phyloP scores from a whole-genome alignment of 2,797 vertebrate genomes.

The Psittacula derbiana region DNA sequence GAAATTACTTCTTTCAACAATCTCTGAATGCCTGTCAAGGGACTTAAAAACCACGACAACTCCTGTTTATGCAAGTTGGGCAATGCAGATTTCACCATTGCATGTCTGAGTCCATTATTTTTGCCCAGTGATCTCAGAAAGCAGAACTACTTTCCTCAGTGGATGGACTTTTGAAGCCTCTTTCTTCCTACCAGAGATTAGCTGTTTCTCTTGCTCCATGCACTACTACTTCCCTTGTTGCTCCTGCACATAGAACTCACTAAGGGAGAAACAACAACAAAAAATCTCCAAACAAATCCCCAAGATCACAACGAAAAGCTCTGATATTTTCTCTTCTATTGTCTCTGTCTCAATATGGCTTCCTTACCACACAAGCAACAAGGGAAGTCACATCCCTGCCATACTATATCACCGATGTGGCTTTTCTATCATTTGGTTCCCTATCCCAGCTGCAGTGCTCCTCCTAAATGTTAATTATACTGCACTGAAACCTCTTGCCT shows the following conservation, averaged over 20 bases:
- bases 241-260: background rate
- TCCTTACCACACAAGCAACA: background rate
- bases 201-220: background rate
- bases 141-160: background rate
- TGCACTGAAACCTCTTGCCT: background rate
- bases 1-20: background rate
- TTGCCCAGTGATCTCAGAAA: background rate
- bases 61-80: background rate
- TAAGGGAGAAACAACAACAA: background rate
- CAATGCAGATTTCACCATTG: background rate
- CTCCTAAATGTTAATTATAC: background rate
- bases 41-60: background rate
- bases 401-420: fast-evolving
- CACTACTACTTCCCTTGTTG: background rate
- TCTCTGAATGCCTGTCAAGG: background rate
- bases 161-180: background rate
- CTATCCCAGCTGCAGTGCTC: background rate
- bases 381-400: background rate
- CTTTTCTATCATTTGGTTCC: background rate
- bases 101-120: background rate
- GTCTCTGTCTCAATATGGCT: background rate
- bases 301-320: background rate
- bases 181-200: background rate
- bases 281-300: fast-evolving
- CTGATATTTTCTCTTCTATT: background rate